These are phyloP conservation scores for Ephialtes manifestator DNA, from an alignment of 2,888 invertebrate genomes.

Conservation along the genomic window DNA sequence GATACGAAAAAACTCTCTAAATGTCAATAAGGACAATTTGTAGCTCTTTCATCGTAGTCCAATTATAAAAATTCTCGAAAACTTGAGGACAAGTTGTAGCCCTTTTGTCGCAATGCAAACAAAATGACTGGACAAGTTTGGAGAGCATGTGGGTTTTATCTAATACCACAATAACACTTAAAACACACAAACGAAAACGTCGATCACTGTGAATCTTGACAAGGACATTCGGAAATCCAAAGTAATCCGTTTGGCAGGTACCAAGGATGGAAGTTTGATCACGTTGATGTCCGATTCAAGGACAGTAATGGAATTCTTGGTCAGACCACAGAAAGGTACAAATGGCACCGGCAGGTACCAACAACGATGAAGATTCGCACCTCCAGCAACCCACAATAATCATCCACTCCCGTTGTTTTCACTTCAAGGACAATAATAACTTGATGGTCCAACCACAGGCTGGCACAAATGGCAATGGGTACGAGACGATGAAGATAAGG, in stretches of 20 bases:
- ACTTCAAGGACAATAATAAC: not conserved
- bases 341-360: not conserved
- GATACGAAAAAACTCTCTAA: not conserved
- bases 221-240: not conserved
- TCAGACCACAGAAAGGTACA: not conserved
- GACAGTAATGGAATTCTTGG: slow-evolving; percentile 4
- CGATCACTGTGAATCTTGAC: not conserved
- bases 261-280: not conserved
- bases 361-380: not conserved
- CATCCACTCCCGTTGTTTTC: not conserved
- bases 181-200: not conserved
- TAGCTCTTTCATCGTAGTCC: not conserved
- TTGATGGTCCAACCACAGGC: not conserved
- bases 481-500: not conserved
- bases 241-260: not conserved
- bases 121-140: not conserved
- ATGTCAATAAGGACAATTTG: not conserved
- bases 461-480: slow-evolving; percentile 2
- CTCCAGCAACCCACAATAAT: not conserved
- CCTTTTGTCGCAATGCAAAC: not conserved
- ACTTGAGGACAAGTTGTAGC: not conserved
- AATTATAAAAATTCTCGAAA: not conserved
- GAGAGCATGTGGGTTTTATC: not conserved
- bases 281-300: not conserved
- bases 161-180: not conserved